Percentiles rank a stretch among this genome's conserved stretches.
phyloP scores from a whole-genome alignment of 2,797 vertebrate species.

The Myripristis murdjan region DNA sequence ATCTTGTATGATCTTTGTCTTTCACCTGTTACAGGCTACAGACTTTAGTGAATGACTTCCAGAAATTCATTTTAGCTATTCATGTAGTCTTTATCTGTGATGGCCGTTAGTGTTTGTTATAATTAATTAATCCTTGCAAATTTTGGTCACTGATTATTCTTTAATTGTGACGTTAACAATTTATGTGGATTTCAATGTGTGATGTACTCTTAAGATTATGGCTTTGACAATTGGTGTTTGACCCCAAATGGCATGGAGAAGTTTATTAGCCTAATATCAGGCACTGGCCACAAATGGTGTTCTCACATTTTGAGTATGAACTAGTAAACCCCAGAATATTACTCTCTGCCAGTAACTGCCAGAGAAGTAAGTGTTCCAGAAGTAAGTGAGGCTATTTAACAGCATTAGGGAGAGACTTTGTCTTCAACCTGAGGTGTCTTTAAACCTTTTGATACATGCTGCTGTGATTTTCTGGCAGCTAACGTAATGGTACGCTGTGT shows the following conservation, averaged over 20 bases:
- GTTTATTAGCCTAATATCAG: slow-evolving; percentile 33
- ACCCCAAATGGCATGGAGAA: slow-evolving; percentile 23
- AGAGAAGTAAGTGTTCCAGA: slow-evolving; percentile 54
- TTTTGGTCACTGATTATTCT: slow-evolving; percentile 46
- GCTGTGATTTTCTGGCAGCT: slow-evolving; percentile 49
- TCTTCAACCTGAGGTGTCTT: slow-evolving; percentile 41
- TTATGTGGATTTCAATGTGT: slow-evolving; percentile 42
- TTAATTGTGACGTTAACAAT: slow-evolving; percentile 34
- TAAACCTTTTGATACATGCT: slow-evolving; percentile 45
- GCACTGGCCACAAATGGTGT: slow-evolving; percentile 34
- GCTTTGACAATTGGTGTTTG: slow-evolving; percentile 28
- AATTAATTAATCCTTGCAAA: slow-evolving; percentile 26
- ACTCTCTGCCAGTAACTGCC: slow-evolving; percentile 8
- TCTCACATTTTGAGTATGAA: slow-evolving; percentile 40
- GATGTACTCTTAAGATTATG: slow-evolving; percentile 4
- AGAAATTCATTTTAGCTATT: too few relatives aligned
- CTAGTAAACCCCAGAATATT: slow-evolving; percentile 31
- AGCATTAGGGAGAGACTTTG: slow-evolving; percentile 40
- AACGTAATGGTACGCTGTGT: slow-evolving; percentile 31
- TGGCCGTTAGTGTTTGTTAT: slow-evolving; percentile 41
- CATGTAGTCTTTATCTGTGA: slow-evolving; percentile 4
- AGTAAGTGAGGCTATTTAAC: slow-evolving; percentile 55
- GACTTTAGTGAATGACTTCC: too few relatives aligned
- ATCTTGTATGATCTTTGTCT: slow-evolving; percentile 3
- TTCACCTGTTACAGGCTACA: not conserved